A percentile compares a stretch with the other conserved stretches of the same genome.
Conservation (phyloP, 2,888 invertebrate species). For the Cheilosia urbana region DNA sequence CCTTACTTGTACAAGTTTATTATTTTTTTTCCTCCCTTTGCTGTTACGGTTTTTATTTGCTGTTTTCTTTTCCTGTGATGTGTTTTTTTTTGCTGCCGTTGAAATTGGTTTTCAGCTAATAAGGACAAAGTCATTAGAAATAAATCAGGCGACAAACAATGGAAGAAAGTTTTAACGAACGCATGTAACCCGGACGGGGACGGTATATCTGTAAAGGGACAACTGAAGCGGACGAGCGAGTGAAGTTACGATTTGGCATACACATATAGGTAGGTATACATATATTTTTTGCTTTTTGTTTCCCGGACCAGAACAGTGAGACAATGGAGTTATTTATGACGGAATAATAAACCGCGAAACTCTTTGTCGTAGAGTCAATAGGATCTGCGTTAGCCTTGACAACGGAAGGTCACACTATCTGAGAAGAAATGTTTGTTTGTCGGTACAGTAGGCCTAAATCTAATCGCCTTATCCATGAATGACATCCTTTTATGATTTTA, state of each 20-base stretch:
- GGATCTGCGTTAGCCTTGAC: constrained; percentile 3
- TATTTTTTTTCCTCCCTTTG: constrained; percentile 36
- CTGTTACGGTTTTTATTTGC: constrained; percentile 28
- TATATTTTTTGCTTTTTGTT: not conserved
- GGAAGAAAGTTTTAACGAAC: constrained; percentile 71
- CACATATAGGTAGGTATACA: too few species aligned
- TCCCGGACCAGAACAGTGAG: constrained; percentile 10
- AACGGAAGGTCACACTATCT: constrained; percentile 11
- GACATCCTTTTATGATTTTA: too few species aligned
- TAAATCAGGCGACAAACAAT: constrained; percentile 78
- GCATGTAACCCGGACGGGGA: constrained; percentile 30
- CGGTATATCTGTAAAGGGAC: not conserved
- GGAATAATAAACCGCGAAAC: constrained; percentile 56
- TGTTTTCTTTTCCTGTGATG: constrained; percentile 34
- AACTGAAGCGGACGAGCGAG: constrained; percentile 57
- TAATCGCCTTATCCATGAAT: too few species aligned
- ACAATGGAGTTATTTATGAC: constrained; percentile 61
- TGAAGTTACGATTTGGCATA: constrained; percentile 62
- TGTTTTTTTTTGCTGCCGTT: constrained; percentile 67
- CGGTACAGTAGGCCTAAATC: too few species aligned
- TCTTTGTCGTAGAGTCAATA: constrained; percentile 48
- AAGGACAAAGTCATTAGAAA: constrained; percentile 78
- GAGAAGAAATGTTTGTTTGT: not conserved
- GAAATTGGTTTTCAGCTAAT: constrained; percentile 78
- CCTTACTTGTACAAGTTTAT: constrained; percentile 52